Percentiles rank a stretch among this genome's conserved stretches.
These are phyloP conservation scores for Collichthys lucidus DNA, from an alignment of 2,113 vertebrate genomes.

Conservation along the genomic window DNA sequence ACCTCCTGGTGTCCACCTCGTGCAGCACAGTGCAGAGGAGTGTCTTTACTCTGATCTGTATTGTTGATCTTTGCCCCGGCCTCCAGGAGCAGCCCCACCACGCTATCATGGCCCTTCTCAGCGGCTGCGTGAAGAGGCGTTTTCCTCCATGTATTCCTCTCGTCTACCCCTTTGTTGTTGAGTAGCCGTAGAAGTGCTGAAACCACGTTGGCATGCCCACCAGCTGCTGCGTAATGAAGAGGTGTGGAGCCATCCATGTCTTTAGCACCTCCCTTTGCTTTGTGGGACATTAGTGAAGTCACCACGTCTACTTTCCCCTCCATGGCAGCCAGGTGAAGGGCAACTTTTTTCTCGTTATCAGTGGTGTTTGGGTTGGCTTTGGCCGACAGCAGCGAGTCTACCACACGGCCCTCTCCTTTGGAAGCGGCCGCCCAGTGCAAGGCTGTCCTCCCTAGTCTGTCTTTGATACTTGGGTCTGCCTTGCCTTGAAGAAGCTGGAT, in stretches of 20 bases:
- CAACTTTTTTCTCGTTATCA: constrained; percentile 85
- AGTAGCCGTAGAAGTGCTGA: constrained; percentile 69
- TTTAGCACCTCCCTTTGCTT: constrained; percentile 78
- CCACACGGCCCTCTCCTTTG: constrained; percentile 59
- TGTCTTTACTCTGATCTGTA: constrained; percentile 84
- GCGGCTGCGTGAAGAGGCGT: constrained; percentile 81
- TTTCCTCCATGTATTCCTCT: constrained; percentile 86
- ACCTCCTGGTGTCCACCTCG: constrained; percentile 72
- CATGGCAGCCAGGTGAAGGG: constrained; percentile 82
- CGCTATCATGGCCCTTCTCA: constrained; percentile 73
- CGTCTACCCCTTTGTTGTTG: constrained; percentile 80
- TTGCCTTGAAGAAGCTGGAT: constrained; percentile 77
- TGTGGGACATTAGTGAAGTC: constrained; percentile 72
- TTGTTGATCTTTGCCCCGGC: constrained; percentile 79
- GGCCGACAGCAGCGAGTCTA: constrained; percentile 79
- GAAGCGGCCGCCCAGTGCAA: constrained; percentile 81
- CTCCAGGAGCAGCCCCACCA: constrained; percentile 76
- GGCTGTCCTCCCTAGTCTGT: constrained; percentile 80
- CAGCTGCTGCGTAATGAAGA: constrained; percentile 79
- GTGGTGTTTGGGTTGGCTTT: constrained; percentile 74
- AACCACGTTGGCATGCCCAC: constrained; percentile 67
- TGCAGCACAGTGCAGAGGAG: constrained; percentile 84
- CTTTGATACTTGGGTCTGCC: constrained; percentile 76
- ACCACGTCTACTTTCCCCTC: constrained; percentile 66
- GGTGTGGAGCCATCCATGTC: constrained; percentile 86